These are phyloP conservation scores for Thrips palmi DNA, from an alignment of 1,140 invertebrate genomes.

Conservation along the genomic window DNA sequence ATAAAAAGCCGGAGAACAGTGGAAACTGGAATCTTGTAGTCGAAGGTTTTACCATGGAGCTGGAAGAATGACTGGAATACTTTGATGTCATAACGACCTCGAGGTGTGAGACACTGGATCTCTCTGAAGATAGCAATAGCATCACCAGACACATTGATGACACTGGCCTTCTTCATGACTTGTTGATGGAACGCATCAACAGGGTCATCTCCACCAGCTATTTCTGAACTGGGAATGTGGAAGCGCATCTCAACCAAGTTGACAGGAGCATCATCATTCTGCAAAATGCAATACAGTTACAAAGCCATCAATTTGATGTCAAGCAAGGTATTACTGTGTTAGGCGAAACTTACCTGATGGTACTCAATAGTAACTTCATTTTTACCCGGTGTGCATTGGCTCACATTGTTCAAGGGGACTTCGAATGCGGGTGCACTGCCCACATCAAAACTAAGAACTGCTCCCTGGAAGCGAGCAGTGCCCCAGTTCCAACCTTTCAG, in stretches of 20 bases:
- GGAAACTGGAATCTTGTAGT: slow-evolving; percentile 97
- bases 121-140: slow-evolving; percentile 93
- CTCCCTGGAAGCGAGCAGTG: slow-evolving; percentile 81
- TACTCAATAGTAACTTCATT: slow-evolving; percentile 98
- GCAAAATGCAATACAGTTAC: slow-evolving; percentile 16
- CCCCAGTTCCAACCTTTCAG: slow-evolving; percentile 99
- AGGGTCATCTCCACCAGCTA: slow-evolving; percentile 68
- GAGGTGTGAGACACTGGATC: slow-evolving; percentile 93
- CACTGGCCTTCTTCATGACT: slow-evolving; percentile 92
- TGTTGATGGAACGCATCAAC: slow-evolving; percentile 91
- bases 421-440: slow-evolving; percentile 85
- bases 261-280: slow-evolving; percentile 95
- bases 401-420: slow-evolving; percentile 88
- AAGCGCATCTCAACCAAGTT: slow-evolving; percentile 95
- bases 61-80: slow-evolving; percentile 95
- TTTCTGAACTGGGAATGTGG: slow-evolving; percentile 79
- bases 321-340: neutral
- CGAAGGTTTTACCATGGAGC: slow-evolving; percentile 98
- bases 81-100: slow-evolving; percentile 99
- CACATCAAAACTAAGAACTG: slow-evolving; percentile 82
- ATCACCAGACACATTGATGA: slow-evolving; percentile 94
- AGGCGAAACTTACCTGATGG: slow-evolving; percentile 49
- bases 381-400: slow-evolving; percentile 90
- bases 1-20: slow-evolving; percentile 88
- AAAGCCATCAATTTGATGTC: neutral